Percentiles rank a stretch among this genome's conserved stretches.
phyloP scores from a whole-genome alignment of 2,113 vertebrate genomes.

The Mesitornis unicolor region DNA sequence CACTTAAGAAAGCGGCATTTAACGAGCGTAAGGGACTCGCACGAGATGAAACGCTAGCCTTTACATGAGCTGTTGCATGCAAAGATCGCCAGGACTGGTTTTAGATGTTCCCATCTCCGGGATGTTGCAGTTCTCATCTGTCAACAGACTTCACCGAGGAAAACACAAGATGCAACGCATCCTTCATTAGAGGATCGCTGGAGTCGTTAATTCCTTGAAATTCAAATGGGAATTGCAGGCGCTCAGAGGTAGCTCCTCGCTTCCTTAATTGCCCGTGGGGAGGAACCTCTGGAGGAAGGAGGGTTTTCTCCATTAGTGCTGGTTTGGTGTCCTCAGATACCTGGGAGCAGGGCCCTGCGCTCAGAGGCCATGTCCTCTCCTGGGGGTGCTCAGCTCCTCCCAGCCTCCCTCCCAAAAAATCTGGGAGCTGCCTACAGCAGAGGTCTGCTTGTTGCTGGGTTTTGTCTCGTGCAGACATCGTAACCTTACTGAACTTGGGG shows the following conservation, averaged over 20 bases:
- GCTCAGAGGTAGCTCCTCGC: neutral
- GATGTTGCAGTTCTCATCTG: neutral
- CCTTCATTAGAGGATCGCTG: accelerated
- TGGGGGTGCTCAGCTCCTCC: neutral
- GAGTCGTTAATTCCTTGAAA: neutral
- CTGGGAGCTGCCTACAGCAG: neutral
- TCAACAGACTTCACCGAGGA: neutral
- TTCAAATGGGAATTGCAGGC: neutral
- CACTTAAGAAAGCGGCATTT: conserved; percentile 68
- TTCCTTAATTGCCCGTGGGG: neutral
- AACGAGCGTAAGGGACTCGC: neutral
- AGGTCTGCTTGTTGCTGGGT: neutral
- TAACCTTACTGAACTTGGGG: neutral
- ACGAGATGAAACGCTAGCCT: neutral
- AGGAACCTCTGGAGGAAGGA: neutral
- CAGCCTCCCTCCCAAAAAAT: too few species aligned
- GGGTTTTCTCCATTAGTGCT: too few species aligned
- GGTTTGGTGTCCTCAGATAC: too few species aligned
- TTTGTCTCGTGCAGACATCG: too few species aligned
- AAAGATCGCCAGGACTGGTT: neutral
- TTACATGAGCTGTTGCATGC: neutral
- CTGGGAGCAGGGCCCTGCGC: too few species aligned
- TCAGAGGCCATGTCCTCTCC: too few species aligned
- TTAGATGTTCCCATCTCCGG: neutral
- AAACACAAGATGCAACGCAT: too few species aligned